These are phyloP conservation scores for Archivesica marissinica DNA, from an alignment of 1,140 invertebrate species.

Conservation along the genomic window DNA sequence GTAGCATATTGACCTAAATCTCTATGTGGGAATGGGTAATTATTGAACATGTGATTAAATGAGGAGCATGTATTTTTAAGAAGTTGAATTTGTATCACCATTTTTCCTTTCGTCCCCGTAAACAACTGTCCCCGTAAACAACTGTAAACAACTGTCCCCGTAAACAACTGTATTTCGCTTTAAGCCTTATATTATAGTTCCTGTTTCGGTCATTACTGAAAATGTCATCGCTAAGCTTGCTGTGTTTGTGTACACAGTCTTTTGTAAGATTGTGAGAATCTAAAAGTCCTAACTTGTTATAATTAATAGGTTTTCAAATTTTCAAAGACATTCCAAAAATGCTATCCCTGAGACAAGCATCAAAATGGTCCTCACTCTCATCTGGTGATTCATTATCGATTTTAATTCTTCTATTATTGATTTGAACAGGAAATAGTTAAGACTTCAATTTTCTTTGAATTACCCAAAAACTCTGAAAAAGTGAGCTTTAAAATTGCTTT, in stretches of 20 bases:
- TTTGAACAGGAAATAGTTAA: constrained; percentile 27
- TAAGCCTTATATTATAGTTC: too few species aligned
- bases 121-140: too few species aligned
- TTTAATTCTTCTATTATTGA: constrained; percentile 23
- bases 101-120: too few species aligned
- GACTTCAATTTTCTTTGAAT: constrained; percentile 35
- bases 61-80: too few species aligned
- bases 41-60: too few species aligned
- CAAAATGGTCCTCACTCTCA: neutral
- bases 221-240: too few species aligned
- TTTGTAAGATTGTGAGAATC: neutral
- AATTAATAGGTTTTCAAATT: constrained; percentile 4
- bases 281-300: neutral
- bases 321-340: neutral
- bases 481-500: constrained; percentile 21
- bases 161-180: too few species aligned
- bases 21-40: too few species aligned
- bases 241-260: neutral
- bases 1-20: too few species aligned
- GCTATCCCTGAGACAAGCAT: neutral
- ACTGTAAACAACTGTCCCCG: too few species aligned
- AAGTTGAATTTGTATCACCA: too few species aligned
- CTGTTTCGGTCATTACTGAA: too few species aligned
- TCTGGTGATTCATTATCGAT: neutral
- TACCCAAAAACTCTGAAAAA: constrained; percentile 13